These are phyloP conservation scores for Mesocentrotus franciscanus DNA, from an alignment of 53 echinoderm and acorn worm genomes.

Conservation along the genomic window DNA sequence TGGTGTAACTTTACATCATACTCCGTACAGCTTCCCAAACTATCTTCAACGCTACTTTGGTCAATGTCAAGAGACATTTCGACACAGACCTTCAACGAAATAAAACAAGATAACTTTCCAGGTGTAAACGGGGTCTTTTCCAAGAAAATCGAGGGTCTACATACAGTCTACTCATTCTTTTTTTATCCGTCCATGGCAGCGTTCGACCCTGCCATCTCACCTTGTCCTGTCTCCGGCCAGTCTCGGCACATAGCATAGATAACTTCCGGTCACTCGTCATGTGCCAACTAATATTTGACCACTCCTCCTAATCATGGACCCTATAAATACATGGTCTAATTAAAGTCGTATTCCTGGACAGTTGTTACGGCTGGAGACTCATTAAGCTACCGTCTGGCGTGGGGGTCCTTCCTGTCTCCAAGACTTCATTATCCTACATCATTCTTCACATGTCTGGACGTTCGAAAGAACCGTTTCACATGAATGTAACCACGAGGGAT, in stretches of 20 bases:
- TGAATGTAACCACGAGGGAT: not conserved
- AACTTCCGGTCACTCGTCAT: conserved; percentile 24
- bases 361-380: not conserved
- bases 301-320: not conserved
- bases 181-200: not conserved
- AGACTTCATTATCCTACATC: not conserved
- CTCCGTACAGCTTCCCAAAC: no score
- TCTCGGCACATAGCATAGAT: not conserved
- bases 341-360: no score
- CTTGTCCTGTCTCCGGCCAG: not conserved
- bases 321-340: not conserved
- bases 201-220: not conserved
- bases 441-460: not conserved
- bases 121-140: not conserved
- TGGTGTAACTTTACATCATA: no score
- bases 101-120: not conserved
- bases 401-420: not conserved
- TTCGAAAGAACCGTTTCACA: not conserved
- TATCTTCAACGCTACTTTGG: no score
- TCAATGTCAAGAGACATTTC: not conserved
- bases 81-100: not conserved
- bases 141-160: not conserved
- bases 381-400: not conserved
- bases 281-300: conserved; percentile 22
- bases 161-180: not conserved